Conservation (phyloP, 2,888 invertebrate species). For the Bombylius discolor region DNA sequence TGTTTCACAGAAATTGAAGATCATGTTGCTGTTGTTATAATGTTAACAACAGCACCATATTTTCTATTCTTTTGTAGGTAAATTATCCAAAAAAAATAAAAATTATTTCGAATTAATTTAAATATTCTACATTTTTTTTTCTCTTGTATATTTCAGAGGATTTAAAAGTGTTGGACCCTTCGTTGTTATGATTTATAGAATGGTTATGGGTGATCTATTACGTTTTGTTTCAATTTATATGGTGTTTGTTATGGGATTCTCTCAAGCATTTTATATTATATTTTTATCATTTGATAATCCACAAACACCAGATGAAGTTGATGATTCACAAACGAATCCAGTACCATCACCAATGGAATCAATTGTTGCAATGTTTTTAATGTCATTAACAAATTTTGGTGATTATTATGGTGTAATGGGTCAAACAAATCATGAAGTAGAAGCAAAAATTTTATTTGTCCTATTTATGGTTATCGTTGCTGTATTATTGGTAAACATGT, state of each 20-base stretch:
- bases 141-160: slow-evolving; percentile 49
- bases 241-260: slow-evolving; percentile 94
- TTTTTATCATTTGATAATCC: slow-evolving; percentile 80
- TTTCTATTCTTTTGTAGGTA: slow-evolving; percentile 95
- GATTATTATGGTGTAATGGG: slow-evolving; percentile 88
- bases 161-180: slow-evolving; percentile 97
- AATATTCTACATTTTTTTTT: neutral
- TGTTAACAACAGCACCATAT: slow-evolving; percentile 91
- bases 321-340: slow-evolving; percentile 70
- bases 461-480: slow-evolving; percentile 96
- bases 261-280: slow-evolving; percentile 90
- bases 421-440: slow-evolving; percentile 73
- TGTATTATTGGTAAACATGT: slow-evolving; percentile 89
- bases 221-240: slow-evolving; percentile 93
- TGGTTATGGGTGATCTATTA: slow-evolving; percentile 92
- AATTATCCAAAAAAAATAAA: neutral
- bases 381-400: slow-evolving; percentile 94
- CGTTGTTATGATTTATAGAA: slow-evolving; percentile 99
- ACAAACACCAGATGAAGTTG: slow-evolving; percentile 66
- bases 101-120: neutral
- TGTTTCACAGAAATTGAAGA: slow-evolving; percentile 85
- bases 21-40: slow-evolving; percentile 79
- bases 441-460: slow-evolving; percentile 88
- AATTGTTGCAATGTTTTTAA: slow-evolving; percentile 94
- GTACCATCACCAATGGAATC: slow-evolving; percentile 89